phyloP scores from a whole-genome alignment of 2,888 invertebrate genomes.

The Drosophila mercatorum region DNA sequence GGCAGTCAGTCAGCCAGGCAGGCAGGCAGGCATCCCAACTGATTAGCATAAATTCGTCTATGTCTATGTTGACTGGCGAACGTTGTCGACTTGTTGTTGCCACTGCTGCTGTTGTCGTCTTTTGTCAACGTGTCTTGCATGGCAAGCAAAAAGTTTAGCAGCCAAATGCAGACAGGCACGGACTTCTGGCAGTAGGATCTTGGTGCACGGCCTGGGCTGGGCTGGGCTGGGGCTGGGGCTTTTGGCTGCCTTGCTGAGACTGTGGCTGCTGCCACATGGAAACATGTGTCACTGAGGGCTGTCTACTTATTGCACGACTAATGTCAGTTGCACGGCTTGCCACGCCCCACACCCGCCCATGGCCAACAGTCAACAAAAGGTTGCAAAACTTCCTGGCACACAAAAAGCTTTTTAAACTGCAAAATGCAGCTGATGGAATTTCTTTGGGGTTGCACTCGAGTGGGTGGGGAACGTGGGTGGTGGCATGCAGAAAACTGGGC shows the following conservation, averaged over 20 bases:
- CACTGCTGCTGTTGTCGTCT: constrained; percentile 50
- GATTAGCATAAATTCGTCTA: constrained; percentile 80
- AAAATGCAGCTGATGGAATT: constrained; percentile 65
- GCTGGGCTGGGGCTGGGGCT: constrained; percentile 6
- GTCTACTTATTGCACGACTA: constrained; percentile 80
- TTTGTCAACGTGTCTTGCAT: constrained; percentile 80
- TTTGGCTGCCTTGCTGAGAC: constrained; percentile 31
- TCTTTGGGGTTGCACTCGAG: constrained; percentile 32
- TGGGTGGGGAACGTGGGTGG: neutral
- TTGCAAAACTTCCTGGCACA: constrained; percentile 70
- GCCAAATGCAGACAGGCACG: constrained; percentile 53
- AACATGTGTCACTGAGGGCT: constrained; percentile 76
- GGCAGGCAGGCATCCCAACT: constrained; percentile 59
- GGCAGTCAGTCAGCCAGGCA: constrained; percentile 40
- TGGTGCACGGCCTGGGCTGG: constrained; percentile 28
- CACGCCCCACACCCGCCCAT: constrained; percentile 1
- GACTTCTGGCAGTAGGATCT: constrained; percentile 42
- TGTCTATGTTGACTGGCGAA: constrained; percentile 60
- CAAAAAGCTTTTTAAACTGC: constrained; percentile 68
- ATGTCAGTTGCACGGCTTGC: constrained; percentile 68
- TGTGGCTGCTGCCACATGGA: constrained; percentile 56
- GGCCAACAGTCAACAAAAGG: constrained; percentile 65
- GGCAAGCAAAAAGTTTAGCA: constrained; percentile 69
- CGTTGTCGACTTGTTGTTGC: constrained; percentile 35
- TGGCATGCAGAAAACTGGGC: constrained; percentile 7